Conservation (phyloP, 2,888 invertebrate species). For the Macrosoma leucophasiata region DNA sequence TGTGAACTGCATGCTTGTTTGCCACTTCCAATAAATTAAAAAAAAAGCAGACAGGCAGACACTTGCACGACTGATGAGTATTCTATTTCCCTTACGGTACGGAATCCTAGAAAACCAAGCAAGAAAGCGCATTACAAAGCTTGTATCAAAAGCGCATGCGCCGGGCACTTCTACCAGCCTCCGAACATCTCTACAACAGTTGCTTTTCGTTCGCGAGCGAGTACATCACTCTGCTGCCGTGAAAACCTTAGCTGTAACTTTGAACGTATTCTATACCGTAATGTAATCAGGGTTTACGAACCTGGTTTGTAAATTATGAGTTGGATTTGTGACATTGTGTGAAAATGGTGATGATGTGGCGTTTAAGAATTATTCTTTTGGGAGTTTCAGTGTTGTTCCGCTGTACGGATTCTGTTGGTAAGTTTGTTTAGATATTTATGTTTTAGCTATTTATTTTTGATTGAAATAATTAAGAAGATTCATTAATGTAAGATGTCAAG, state of each 20-base stretch:
- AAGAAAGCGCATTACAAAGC: too few relatives aligned
- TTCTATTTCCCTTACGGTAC: too few relatives aligned
- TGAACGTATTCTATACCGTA: constrained; percentile 11
- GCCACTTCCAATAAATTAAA: too few relatives aligned
- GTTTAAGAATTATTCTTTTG: constrained; percentile 43
- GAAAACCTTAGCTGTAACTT: constrained; percentile 32
- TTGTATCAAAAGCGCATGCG: constrained; percentile 53
- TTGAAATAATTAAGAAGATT: too few relatives aligned
- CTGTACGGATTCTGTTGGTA: constrained; percentile 63
- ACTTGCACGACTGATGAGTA: too few relatives aligned
- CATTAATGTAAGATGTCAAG: too few relatives aligned
- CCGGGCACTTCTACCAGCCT: constrained; percentile 31
- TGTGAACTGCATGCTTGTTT: too few relatives aligned
- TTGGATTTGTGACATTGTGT: constrained; percentile 31
- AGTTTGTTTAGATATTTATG: too few relatives aligned
- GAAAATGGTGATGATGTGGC: constrained; percentile 54
- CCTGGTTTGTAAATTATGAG: constrained; percentile 13
- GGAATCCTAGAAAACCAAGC: too few relatives aligned
- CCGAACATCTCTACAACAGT: constrained; percentile 34
- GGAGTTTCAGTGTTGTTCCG: constrained; percentile 66
- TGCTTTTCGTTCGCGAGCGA: constrained; percentile 29
- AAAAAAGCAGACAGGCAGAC: too few relatives aligned
- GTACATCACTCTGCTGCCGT: constrained; percentile 24
- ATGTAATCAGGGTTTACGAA: constrained; percentile 7
- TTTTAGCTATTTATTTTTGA: too few relatives aligned